phyloP scores from a whole-genome alignment of 2,888 invertebrate genomes.

The Siphlonurus alternatus region DNA sequence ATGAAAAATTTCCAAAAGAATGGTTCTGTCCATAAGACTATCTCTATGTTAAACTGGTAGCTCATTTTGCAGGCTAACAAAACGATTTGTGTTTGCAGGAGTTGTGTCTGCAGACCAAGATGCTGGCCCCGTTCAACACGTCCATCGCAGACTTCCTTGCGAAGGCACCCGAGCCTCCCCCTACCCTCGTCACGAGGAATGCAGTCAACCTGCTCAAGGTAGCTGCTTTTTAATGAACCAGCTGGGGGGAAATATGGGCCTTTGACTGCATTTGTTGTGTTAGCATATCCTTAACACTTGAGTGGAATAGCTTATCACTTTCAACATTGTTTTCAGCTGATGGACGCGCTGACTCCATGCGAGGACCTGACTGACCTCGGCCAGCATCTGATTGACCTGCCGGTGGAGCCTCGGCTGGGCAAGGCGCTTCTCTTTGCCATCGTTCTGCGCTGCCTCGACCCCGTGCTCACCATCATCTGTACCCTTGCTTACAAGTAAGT shows the following conservation, averaged over 20 bases:
- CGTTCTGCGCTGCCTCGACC: conserved; percentile 82
- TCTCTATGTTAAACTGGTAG: too few species aligned
- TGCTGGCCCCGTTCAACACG: conserved; percentile 55
- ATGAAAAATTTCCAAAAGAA: too few species aligned
- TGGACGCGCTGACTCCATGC: conserved; percentile 69
- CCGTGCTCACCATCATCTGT: conserved; percentile 79
- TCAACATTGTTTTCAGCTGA: conserved; percentile 37
- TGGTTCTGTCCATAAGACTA: too few species aligned
- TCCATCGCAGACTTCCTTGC: conserved; percentile 69
- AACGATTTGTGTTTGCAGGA: conserved; percentile 46
- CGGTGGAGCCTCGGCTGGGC: conserved; percentile 79
- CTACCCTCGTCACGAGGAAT: conserved; percentile 53
- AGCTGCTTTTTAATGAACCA: conserved; percentile 13
- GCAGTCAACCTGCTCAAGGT: conserved; percentile 41
- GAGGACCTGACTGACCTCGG: conserved; percentile 82
- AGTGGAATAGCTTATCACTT: too few species aligned
- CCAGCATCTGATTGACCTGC: conserved; percentile 73
- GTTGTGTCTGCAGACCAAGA: conserved; percentile 69
- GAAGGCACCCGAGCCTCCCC: conserved; percentile 74
- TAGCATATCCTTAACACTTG: neutral
- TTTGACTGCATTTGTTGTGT: neutral
- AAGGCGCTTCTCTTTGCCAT: conserved; percentile 84
- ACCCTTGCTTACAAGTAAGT: conserved; percentile 55
- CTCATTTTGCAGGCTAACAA: too few species aligned
- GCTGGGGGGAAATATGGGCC: neutral